These are phyloP conservation scores for Cheilinus undulatus DNA, from an alignment of 2,113 vertebrate genomes.

Conservation along the genomic window DNA sequence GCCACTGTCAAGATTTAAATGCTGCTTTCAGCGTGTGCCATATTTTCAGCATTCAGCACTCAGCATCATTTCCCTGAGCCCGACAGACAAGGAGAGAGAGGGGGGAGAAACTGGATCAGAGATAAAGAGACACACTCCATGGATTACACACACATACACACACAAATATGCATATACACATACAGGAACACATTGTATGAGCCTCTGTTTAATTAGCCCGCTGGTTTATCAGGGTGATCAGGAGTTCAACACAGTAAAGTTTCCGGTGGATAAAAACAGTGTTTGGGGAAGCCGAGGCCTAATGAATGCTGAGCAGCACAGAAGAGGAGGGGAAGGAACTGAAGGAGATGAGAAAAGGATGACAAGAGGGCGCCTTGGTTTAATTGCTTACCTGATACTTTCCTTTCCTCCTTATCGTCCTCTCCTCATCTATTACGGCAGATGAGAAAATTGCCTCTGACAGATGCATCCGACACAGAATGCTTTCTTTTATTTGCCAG, in stretches of 20 bases:
- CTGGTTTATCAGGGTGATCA: constrained; percentile 80
- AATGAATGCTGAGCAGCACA: constrained; percentile 68
- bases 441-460: constrained; percentile 67
- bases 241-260: constrained; percentile 78
- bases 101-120: constrained; percentile 57
- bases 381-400: constrained; percentile 82
- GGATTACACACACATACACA: constrained; percentile 77
- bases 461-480: constrained; percentile 40
- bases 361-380: constrained; percentile 63
- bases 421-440: constrained; percentile 57
- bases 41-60: constrained; percentile 77
- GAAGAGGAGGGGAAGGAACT: constrained; percentile 36
- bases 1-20: constrained; percentile 83
- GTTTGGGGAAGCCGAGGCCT: constrained; percentile 60
- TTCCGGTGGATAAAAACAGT: constrained; percentile 78
- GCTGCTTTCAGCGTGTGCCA: constrained; percentile 77
- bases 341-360: constrained; percentile 59
- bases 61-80: constrained; percentile 79
- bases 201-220: constrained; percentile 81
- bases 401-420: constrained; percentile 64
- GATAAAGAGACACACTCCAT: constrained; percentile 78
- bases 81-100: constrained; percentile 70
- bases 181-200: constrained; percentile 70
- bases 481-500: constrained; percentile 50
- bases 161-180: constrained; percentile 68